Evolutionary conservation across 64 coral and sea anemone species (phyloP), one percentile per base, ranked within the genome.

Genomic region (Acropora yongei): DNA sequence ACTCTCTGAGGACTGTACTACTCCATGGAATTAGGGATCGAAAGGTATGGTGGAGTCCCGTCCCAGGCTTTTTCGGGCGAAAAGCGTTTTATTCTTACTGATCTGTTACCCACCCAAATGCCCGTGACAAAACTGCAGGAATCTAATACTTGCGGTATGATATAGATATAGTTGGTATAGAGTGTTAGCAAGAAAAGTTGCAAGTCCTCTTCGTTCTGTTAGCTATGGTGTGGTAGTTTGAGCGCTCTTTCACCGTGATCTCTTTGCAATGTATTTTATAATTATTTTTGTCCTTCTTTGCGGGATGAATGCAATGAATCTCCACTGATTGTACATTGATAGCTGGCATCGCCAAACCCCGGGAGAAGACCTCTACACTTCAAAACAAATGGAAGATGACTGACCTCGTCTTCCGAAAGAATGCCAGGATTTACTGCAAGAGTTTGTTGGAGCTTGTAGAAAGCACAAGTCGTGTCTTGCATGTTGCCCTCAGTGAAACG

Each of bases 371-470:
- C 68, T 71, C 5, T 20, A 71, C 68, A 71, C 19, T 20, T 71
- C 17, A n/a, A 41, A 80, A 16, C 5, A 4, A 13, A 43, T 12
- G 53, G 3, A 69, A 41, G 16, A 72, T 53, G 81, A 93, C 91
- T 53, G 81, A 93, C 91, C 91, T 93, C 91, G 30, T 93, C 77
- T 73, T 74, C 41, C 43, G 92, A 93, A 0, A 93, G 68, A 76
- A 44, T 67, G 4, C 67, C 86, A 13, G 86, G 86, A 75, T 88
- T 75, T 46, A 82, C 55, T 1, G 17, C 85, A 57, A 87, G 86
- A 53, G 11, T 88, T 84, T 93, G 47, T 65, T 93, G 86, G n/a
- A 93, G 13, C 47, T 93, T 93, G 85, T 82, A 93, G 60, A 93
- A 93, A 50, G 80, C 85, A 17, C 84, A 88, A 12, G 6, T 80